Conservation (phyloP, 2,113 vertebrate genomes). For the Callocephalon fimbriatum region DNA sequence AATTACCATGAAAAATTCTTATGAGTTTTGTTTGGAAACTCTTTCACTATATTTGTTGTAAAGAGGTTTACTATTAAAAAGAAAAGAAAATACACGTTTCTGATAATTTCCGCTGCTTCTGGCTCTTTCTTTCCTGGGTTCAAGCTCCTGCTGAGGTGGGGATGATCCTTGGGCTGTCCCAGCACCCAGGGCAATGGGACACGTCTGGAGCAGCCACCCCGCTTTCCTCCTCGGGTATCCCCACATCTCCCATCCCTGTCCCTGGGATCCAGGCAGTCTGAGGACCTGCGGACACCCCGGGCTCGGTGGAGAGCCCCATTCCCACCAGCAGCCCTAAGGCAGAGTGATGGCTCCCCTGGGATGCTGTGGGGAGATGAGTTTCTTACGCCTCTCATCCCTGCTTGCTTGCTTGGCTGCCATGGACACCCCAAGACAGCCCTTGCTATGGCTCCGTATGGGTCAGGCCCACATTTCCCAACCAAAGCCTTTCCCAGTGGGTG, state of each 20-base stretch:
- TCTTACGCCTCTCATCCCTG: background rate
- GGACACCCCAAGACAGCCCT: too few species aligned
- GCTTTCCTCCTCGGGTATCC: rapidly evolving
- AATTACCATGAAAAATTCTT: slow-evolving; percentile 72
- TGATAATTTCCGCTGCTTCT: slow-evolving; percentile 60
- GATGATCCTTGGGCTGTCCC: background rate
- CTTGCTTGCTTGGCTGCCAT: background rate
- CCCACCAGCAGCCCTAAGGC: background rate
- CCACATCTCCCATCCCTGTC: background rate
- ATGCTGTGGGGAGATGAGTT: background rate
- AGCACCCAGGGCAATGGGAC: background rate
- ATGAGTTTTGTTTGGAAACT: slow-evolving; percentile 83
- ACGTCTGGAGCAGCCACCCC: rapidly evolving
- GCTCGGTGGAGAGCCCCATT: background rate
- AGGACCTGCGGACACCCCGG: rapidly evolving
- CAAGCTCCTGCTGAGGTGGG: background rate
- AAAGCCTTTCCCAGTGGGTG: background rate
- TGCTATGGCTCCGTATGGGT: rapidly evolving
- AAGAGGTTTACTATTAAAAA: slow-evolving; percentile 86
- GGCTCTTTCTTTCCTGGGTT: background rate
- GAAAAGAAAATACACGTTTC: slow-evolving; percentile 76
- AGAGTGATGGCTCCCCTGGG: rapidly evolving
- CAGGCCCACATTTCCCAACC: background rate
- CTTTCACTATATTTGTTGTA: slow-evolving; percentile 87
- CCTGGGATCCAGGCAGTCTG: background rate